phyloP scores from a whole-genome alignment of 2,888 invertebrate genomes.

The Abrostola triplasia region DNA sequence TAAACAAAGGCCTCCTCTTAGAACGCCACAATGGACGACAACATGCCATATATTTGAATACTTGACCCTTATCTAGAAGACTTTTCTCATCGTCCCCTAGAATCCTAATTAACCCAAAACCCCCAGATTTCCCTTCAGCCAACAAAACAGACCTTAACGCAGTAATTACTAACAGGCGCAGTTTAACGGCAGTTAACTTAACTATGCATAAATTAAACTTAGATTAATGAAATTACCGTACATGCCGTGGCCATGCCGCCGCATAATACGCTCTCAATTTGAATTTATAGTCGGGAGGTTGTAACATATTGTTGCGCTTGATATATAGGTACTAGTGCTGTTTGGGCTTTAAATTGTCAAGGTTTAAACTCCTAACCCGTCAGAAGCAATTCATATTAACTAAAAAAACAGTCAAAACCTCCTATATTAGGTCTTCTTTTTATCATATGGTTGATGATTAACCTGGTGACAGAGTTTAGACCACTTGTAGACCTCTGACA shows the following conservation, averaged over 20 bases:
- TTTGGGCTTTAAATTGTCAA: neutral
- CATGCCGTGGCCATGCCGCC: conserved; percentile 55
- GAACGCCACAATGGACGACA: no score
- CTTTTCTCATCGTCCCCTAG: neutral
- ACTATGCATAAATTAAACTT: conserved; percentile 68
- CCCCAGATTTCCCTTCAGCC: conserved; percentile 22
- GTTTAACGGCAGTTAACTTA: conserved; percentile 57
- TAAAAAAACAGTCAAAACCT: no score
- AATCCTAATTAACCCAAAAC: conserved; percentile 30
- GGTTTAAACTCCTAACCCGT: neutral
- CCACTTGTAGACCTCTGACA: no score
- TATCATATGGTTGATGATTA: no score
- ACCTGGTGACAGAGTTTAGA: no score
- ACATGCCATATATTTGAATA: conserved; percentile 1
- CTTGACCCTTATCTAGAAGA: conserved; percentile 1
- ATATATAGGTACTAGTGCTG: conserved; percentile 4
- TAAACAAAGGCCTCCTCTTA: no score
- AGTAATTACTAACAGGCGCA: conserved; percentile 47
- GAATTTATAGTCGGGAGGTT: conserved; percentile 59
- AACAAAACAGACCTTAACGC: conserved; percentile 48
- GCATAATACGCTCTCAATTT: conserved; percentile 68
- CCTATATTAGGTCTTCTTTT: no score
- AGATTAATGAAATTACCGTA: conserved; percentile 70
- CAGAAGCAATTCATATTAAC: no score
- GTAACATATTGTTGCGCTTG: conserved; percentile 48